Base-by-base conservation (phyloP, 2,888 invertebrate species). In the Ypsolopha scabrella region DNA sequence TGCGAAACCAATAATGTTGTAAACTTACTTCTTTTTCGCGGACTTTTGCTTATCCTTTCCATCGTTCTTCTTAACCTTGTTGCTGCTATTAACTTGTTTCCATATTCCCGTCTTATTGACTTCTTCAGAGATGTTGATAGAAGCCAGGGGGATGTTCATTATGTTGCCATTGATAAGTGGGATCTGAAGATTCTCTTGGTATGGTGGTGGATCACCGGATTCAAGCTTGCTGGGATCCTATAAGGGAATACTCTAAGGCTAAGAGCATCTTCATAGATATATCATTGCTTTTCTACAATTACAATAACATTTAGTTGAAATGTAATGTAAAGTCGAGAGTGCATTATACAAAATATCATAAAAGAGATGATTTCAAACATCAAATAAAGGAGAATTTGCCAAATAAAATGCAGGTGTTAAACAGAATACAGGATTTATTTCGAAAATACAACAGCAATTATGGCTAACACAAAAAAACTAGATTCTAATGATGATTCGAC, bases 61-160 rank as follows among this genome's bases (percentile, higher is more conserved):
- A 48, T 86, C 76, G 44, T 57, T 64, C 51, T 58, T 69, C 54
- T 72, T 82, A 58, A 85, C 87, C 54, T 87, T 80, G 67, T 90
- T 91, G 56, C 87, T 88, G 64, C 91, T 92, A 71, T 94, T 95
- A 10, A 95, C 93, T 78, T 95, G 94, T 68, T 95, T 94, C 98
- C 98, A 98, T 67, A 98, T 94, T 37, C 96, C 94, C 35, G 94
- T 94, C 75, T 95, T 95, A 70, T 96, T 94, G 52, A 98, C 94
- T 77, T 98, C 98, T 73, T 98, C 97, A 6, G 96, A 93, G 68
- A 97, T 94, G 72, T 96, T 96, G 62, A 96, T 94, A 38, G 94
- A 92, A 38, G 93, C 89, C 57, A 94, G 77, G 1, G 95, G 95
- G 59, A 96, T 95, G 70, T 95, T 95, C 91, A 96, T 93, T 52